phyloP scores from a whole-genome alignment of 2,797 vertebrate genomes.

The Gouania willdenowi region DNA sequence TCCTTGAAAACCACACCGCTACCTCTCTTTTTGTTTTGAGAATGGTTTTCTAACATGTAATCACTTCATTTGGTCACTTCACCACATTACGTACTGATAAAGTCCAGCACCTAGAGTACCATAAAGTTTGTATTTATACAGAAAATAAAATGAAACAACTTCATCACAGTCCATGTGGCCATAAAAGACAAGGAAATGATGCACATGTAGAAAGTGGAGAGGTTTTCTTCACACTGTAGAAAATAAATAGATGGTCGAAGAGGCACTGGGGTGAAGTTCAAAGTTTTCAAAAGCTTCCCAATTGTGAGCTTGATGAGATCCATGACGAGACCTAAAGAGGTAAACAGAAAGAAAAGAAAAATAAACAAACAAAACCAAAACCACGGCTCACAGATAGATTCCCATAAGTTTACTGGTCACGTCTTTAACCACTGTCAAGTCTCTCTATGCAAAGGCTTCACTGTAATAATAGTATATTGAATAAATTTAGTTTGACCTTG shows the following conservation, averaged over 20 bases:
- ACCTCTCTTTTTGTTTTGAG: conserved; percentile 6
- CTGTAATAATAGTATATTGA: too few relatives aligned
- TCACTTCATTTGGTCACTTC: conserved; percentile 37
- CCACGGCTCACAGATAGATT: too few relatives aligned
- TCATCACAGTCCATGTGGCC: conserved; percentile 10
- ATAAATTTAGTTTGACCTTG: too few relatives aligned
- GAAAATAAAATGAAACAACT: conserved; percentile 9
- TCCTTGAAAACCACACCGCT: too few relatives aligned
- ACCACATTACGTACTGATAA: conserved; percentile 6
- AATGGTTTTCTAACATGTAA: conserved; percentile 24
- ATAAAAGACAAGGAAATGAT: too few relatives aligned
- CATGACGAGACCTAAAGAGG: conserved; percentile 24
- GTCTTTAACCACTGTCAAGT: too few relatives aligned
- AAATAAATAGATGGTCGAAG: conserved; percentile 53
- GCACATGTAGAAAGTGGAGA: too few relatives aligned
- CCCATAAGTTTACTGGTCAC: too few relatives aligned
- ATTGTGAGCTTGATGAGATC: conserved; percentile 38
- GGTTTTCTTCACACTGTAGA: conserved; percentile 28
- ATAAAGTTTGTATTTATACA: conserved; percentile 9
- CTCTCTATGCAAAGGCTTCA: too few relatives aligned
- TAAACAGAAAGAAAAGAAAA: background rate
- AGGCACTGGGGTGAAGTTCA: conserved; percentile 58
- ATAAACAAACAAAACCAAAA: too few relatives aligned
- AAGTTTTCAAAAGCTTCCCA: conserved; percentile 48
- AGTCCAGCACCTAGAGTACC: conserved; percentile 29